Evolutionary conservation across 2,113 vertebrate species (phyloP).

Genomic region (Brachypodius melanocephalos): DNA sequence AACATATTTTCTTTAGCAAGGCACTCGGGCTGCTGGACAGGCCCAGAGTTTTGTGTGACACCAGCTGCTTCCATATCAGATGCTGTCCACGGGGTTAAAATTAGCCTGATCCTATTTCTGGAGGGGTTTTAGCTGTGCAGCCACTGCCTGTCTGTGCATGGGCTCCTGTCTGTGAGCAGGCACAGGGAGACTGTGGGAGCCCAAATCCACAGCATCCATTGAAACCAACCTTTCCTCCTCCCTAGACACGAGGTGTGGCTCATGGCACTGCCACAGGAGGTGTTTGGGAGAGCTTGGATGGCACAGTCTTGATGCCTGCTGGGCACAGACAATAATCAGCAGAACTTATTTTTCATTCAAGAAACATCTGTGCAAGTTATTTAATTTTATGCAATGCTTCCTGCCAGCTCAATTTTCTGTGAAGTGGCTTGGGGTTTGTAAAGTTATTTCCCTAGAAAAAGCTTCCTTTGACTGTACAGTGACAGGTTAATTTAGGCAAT

Average conservation of each 20-base stretch:
- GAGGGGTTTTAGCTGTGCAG: neutral
- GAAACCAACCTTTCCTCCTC: neutral
- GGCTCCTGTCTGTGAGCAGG: neutral
- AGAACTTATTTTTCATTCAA: neutral
- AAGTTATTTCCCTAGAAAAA: neutral
- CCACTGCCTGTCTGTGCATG: neutral
- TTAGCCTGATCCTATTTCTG: conserved; percentile 66
- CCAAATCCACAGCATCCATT: neutral
- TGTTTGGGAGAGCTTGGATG: neutral
- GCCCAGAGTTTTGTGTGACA: conserved; percentile 58
- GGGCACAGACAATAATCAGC: neutral
- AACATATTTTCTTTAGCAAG: conserved; percentile 48
- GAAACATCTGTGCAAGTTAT: neutral
- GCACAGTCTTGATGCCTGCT: neutral
- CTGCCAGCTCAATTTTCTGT: neutral
- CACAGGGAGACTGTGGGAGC: neutral
- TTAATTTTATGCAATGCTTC: neutral
- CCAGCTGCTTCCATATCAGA: conserved; percentile 76
- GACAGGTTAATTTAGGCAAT: neutral
- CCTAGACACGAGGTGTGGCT: neutral
- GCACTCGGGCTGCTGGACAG: conserved; percentile 26
- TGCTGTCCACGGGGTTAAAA: conserved; percentile 67
- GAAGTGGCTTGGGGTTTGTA: neutral
- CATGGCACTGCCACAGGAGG: neutral
- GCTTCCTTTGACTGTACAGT: neutral